These are phyloP conservation scores for Ptychobarbus kaznakovi DNA, from an alignment of 2,797 vertebrate genomes.

Conservation along the genomic window DNA sequence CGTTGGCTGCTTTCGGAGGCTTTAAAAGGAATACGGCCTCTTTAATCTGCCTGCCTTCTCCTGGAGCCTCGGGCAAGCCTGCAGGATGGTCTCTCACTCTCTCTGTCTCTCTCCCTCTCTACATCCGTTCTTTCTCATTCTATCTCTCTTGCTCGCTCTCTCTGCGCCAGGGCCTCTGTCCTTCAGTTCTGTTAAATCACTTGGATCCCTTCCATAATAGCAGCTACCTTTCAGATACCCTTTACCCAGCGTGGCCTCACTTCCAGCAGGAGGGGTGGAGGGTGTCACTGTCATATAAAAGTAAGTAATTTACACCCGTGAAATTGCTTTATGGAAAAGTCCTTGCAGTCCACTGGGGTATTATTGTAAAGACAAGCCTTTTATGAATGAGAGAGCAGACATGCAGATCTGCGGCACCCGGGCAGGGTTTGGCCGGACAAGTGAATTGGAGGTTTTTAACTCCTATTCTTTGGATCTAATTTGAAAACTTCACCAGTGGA, in stretches of 20 bases:
- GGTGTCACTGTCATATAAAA: constrained; percentile 71
- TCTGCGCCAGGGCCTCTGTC: constrained; percentile 62
- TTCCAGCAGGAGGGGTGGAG: constrained; percentile 57
- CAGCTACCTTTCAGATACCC: constrained; percentile 73
- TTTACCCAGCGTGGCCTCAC: constrained; percentile 68
- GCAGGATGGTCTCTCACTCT: constrained; percentile 73
- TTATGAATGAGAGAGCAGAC: constrained; percentile 67
- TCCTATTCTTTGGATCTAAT: constrained; percentile 15
- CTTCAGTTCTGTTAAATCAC: constrained; percentile 73
- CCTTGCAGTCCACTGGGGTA: constrained; percentile 69
- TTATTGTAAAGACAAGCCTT: constrained; percentile 71
- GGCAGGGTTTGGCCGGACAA: constrained; percentile 23
- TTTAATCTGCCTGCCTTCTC: constrained; percentile 90
- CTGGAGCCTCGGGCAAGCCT: constrained; percentile 89
- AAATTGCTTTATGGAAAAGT: constrained; percentile 74
- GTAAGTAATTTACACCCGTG: constrained; percentile 72
- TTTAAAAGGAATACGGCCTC: constrained; percentile 93
- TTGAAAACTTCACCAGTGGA: constrained; percentile 27
- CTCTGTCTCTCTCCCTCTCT: constrained; percentile 38
- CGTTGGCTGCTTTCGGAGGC: constrained; percentile 77
- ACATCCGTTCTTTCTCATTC: constrained; percentile 48
- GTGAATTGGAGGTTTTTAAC: constrained; percentile 46
- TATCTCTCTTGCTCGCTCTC: constrained; percentile 44
- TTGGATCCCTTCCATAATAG: constrained; percentile 73
- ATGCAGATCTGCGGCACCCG: constrained; percentile 44